Evolutionary conservation across 2,888 invertebrate genomes (phyloP), one percentile per base, ranked within the genome.

Genomic region (Acronicta aceris): DNA sequence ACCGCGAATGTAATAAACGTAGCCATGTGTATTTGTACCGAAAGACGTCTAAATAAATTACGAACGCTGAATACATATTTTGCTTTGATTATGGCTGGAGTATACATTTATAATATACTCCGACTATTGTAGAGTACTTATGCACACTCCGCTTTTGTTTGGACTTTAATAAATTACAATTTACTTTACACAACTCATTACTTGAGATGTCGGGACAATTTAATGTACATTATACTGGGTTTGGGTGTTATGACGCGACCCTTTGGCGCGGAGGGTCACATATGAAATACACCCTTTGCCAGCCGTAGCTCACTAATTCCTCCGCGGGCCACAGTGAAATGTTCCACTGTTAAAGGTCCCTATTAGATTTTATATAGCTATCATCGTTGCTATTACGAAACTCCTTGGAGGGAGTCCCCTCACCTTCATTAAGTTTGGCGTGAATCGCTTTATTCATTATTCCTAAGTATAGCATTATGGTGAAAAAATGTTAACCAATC

Each of bases 301-400:
- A 17, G 16, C 12, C 64, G 52, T 59, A 65, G 49, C 55, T 72
- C 75, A 78, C 71, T 80, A 77, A 81, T 78, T 74, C 73, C 57
- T 67, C 64, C 65, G 67, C 66, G 60, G 64, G 59, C 65, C 51
- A 43, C 50, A 69, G 71, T 70, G 65, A 74, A 82, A 76, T 78
- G 75, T 81, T 77, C 82, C 78, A 87, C 83, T 87, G 85, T 85
- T 85, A 84, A 79, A 83, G 84, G 81, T 81, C 80, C 79, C 89
- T 88, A 90, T 93, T 91, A 91, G 89, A 91, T 92, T 92, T 92
- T 91, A 92, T 90, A 88, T 78, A 76, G 85, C 87, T 84, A 91
- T 90, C 88, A 90, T 85, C 85, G 86, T 86, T 81, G 82, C 83
- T 73, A 84, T 90, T 88, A 88, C 80, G 81, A 75, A 85, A 86